These are phyloP conservation scores for Petrolisthes manimaculis DNA, from an alignment of 2,888 invertebrate species.

Conservation along the genomic window DNA sequence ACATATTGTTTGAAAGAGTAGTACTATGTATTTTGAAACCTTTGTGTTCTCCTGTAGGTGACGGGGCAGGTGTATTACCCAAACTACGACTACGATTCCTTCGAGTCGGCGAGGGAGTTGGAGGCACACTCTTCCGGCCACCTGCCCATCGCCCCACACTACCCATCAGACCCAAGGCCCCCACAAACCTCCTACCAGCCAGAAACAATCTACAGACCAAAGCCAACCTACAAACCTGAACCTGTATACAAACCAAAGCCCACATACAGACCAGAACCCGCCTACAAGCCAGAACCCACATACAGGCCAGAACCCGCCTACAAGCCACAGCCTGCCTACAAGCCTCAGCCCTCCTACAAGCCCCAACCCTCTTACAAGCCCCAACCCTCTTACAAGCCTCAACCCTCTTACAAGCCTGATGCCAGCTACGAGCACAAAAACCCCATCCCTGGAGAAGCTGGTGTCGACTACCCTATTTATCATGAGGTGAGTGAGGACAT, in stretches of 20 bases:
- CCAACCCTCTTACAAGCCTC: slow-evolving; percentile 23
- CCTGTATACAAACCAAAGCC: background rate
- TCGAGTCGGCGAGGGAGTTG: background rate
- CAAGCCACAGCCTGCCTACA: slow-evolving; percentile 27
- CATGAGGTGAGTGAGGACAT: slow-evolving; percentile 70
- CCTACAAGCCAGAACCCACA: background rate
- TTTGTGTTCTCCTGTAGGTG: background rate
- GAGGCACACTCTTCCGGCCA: slow-evolving; percentile 17
- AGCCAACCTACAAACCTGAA: background rate
- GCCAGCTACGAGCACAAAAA: slow-evolving; percentile 26
- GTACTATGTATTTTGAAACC: no score
- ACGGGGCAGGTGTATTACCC: slow-evolving; percentile 35
- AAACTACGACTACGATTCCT: background rate
- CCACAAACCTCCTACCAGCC: background rate
- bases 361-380: slow-evolving; percentile 19
- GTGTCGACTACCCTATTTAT: slow-evolving; percentile 85
- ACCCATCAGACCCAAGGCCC: background rate
- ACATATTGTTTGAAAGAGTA: no score
- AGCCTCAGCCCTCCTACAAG: background rate
- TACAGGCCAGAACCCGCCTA: background rate
- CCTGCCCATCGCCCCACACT: slow-evolving; percentile 44
- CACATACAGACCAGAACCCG: background rate
- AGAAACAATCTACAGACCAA: background rate
- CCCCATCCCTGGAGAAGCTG: slow-evolving; percentile 80
- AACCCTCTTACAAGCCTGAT: slow-evolving; percentile 19